phyloP scores from a whole-genome alignment of 2,797 vertebrate genomes.

The Anabas testudineus region DNA sequence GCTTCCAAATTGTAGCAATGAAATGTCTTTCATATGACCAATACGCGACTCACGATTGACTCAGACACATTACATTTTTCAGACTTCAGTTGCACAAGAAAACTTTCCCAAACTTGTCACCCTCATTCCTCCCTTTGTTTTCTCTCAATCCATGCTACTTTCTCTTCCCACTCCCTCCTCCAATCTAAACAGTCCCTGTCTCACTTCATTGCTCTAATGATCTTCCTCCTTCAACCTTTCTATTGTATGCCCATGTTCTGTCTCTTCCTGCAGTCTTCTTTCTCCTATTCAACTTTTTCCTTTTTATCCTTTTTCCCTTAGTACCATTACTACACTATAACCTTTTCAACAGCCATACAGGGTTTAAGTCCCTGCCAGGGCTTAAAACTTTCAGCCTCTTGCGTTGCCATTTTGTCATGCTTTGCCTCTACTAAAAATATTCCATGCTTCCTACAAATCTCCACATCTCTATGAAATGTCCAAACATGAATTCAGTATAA shows the following conservation, averaged over 20 bases:
- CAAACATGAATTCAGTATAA: background rate
- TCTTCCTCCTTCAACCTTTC: conserved; percentile 23
- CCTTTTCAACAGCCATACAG: conserved; percentile 13
- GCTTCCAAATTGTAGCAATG: background rate
- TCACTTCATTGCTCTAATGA: conserved; percentile 39
- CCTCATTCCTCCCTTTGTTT: background rate
- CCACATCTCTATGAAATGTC: background rate
- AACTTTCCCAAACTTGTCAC: background rate
- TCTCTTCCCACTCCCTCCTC: conserved; percentile 4
- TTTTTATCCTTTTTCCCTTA: conserved; percentile 24
- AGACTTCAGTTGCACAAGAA: conserved; percentile 1
- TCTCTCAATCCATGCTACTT: background rate
- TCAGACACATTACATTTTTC: background rate
- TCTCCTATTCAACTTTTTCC: conserved; percentile 26
- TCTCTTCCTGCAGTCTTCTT: conserved; percentile 40
- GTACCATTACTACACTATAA: conserved; percentile 30
- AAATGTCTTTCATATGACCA: background rate
- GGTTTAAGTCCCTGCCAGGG: conserved; percentile 18
- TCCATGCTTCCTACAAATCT: conserved; percentile 3
- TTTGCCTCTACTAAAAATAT: conserved; percentile 14
- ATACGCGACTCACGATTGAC: background rate
- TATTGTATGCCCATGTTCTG: conserved; percentile 23
- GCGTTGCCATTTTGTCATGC: conserved; percentile 18
- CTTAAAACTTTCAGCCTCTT: conserved; percentile 20
- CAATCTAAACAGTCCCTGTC: conserved; percentile 32